Conservation (phyloP, 1,140 invertebrate species). For the Agrilus planipennis region DNA sequence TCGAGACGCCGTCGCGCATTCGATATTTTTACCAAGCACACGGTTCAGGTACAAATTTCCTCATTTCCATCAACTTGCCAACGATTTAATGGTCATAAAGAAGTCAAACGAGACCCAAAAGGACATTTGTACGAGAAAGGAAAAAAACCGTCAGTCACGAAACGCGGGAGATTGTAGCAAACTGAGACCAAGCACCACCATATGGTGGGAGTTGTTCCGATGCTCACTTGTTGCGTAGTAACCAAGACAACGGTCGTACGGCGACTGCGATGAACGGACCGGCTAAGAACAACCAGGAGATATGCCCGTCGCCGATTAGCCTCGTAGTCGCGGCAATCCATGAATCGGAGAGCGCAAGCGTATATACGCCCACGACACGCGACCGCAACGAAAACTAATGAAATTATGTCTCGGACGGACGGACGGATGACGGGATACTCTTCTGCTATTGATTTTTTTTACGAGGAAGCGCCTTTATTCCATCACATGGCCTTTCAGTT, state of each 20-base stretch:
- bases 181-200: constrained; percentile 7
- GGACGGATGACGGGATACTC: neutral
- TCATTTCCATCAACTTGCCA: neutral
- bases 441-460: constrained; percentile 3
- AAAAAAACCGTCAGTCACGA: neutral
- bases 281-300: constrained; percentile 11
- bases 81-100: neutral
- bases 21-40: constrained; percentile 18
- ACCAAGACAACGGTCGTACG: constrained; percentile 27
- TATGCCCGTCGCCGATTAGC: constrained; percentile 13
- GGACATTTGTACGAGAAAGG: neutral
- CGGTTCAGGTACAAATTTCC: constrained; percentile 17
- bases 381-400: constrained; percentile 20
- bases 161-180: constrained; percentile 2
- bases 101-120: neutral
- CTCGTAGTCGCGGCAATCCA: constrained; percentile 12
- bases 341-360: constrained; percentile 18
- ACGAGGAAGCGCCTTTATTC: neutral
- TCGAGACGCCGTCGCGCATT: constrained; percentile 16
- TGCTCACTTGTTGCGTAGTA: constrained; percentile 22
- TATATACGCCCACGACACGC: constrained; percentile 26
- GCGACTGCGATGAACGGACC: constrained; percentile 20
- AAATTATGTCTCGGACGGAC: constrained; percentile 17
- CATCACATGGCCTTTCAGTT: too few species aligned
- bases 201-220: constrained; percentile 21